These are phyloP conservation scores for Autographa gamma DNA, from an alignment of 2,888 invertebrate species.

Conservation along the genomic window DNA sequence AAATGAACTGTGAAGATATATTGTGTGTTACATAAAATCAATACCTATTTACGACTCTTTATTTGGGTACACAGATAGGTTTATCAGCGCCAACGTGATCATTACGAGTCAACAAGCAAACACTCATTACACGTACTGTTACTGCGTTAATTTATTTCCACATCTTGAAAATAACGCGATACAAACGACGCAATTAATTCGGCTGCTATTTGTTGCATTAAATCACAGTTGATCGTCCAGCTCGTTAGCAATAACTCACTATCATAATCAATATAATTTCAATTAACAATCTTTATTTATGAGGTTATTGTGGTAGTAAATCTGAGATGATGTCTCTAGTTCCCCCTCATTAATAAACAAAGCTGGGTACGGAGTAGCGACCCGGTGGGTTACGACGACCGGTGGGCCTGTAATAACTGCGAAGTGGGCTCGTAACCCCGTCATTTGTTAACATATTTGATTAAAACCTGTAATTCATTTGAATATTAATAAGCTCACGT, in stretches of 20 bases:
- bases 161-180: slow-evolving; percentile 52
- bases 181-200: slow-evolving; percentile 50
- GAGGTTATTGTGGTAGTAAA: slow-evolving; percentile 76
- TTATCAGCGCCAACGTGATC: slow-evolving; percentile 16
- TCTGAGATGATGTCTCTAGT: slow-evolving; percentile 71
- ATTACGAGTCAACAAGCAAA: slow-evolving; percentile 33
- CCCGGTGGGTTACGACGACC: slow-evolving; percentile 47
- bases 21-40: background rate
- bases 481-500: slow-evolving; percentile 49
- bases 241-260: slow-evolving; percentile 60
- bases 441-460: slow-evolving; percentile 62
- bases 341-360: slow-evolving; percentile 72
- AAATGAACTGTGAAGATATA: too few species aligned
- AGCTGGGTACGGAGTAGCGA: slow-evolving; percentile 49
- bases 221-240: slow-evolving; percentile 56
- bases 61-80: background rate
- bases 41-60: background rate
- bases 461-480: slow-evolving; percentile 58
- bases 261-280: slow-evolving; percentile 61
- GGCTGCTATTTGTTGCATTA: slow-evolving; percentile 50
- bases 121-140: slow-evolving; percentile 25
- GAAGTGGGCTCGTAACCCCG: slow-evolving; percentile 45
- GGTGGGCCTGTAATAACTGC: slow-evolving; percentile 55
- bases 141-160: slow-evolving; percentile 49
- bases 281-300: slow-evolving; percentile 77